These are phyloP conservation scores for Nomada ruficornis DNA, from an alignment of 2,888 invertebrate species.

Conservation along the genomic window DNA sequence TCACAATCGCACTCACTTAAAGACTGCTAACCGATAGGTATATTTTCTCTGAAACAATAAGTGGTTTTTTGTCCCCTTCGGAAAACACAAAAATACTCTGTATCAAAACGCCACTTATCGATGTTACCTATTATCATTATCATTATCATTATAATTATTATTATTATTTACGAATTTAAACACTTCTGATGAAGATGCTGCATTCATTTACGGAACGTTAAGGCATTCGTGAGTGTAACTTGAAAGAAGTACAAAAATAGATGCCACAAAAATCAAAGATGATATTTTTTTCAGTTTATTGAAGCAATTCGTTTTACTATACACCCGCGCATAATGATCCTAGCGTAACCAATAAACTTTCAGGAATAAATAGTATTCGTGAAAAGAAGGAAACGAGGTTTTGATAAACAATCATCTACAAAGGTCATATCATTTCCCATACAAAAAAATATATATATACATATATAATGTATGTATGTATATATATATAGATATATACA, in stretches of 20 bases:
- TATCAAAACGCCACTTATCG: constrained; percentile 56
- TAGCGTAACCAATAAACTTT: constrained; percentile 21
- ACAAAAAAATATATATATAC: constrained; percentile 39
- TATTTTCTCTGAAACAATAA: constrained; percentile 63
- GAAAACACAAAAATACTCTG: constrained; percentile 66
- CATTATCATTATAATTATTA: constrained; percentile 39
- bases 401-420: background rate
- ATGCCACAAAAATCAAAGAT: constrained; percentile 43
- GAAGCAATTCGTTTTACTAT: constrained; percentile 41
- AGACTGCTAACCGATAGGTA: constrained; percentile 61
- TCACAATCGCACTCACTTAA: constrained; percentile 62
- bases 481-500: constrained; percentile 5
- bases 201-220: constrained; percentile 53
- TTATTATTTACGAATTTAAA: constrained; percentile 44
- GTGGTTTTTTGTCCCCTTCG: constrained; percentile 51
- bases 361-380: background rate
- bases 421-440: constrained; percentile 10
- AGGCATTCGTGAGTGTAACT: constrained; percentile 59
- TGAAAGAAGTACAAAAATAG: constrained; percentile 50
- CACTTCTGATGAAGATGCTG: constrained; percentile 62
- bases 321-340: constrained; percentile 42
- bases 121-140: constrained; percentile 54
- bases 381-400: constrained; percentile 22
- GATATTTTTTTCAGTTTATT: constrained; percentile 42
- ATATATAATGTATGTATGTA: constrained; percentile 15